Base-by-base conservation (phyloP, 1,140 invertebrate species). In the Trinorchestia longiramus region DNA sequence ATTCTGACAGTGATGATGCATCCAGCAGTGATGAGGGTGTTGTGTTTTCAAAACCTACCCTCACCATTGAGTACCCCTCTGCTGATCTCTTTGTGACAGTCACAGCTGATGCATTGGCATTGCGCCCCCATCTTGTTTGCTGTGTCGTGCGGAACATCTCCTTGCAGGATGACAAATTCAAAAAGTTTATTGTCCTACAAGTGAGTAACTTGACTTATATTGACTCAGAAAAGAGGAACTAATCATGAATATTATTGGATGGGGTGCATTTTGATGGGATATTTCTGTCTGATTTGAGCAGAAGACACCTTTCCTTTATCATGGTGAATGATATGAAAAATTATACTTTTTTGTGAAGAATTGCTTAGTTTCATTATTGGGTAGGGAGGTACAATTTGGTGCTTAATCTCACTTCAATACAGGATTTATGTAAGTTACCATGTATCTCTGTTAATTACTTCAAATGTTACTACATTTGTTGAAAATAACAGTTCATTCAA, bases 101-200 rank as follows among this genome's bases (percentile, higher is more conserved):
- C 3, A 97, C 97, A 0, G 97, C 98, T 95, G 97, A 97, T 96
- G 98, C 98, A 0, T 97, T 97, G 96, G 97, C 97, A 95, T 97
- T 99, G 23, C 97, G 98, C 96, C 98, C 98, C 8, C 98, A 98
- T 97, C 98, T 99, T 95, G 97, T 98, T 17, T 98, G 98, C 96
- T 99, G 98, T 97, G 97, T 98, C 57, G 97, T 99, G 0, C 97
- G 97, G 96, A 98, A 98, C 96, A 97, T 99, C 8, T 97, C 97
- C 92, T 98, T 99, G 96, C 98, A 97, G 87, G 98, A 98, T 77
- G 97, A 97, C 0, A 98, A 97, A 57, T 98, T 98, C 96, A 99
- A 98, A 97, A 98, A 98, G 97, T 99, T 99, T 97, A 98, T 99
- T 96, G 98, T 98, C 97, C 97, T 98, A 97, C 98, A 99, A 97